Conservation (phyloP, 2,113 vertebrate genomes). For the Triplophysa dalaica region DNA sequence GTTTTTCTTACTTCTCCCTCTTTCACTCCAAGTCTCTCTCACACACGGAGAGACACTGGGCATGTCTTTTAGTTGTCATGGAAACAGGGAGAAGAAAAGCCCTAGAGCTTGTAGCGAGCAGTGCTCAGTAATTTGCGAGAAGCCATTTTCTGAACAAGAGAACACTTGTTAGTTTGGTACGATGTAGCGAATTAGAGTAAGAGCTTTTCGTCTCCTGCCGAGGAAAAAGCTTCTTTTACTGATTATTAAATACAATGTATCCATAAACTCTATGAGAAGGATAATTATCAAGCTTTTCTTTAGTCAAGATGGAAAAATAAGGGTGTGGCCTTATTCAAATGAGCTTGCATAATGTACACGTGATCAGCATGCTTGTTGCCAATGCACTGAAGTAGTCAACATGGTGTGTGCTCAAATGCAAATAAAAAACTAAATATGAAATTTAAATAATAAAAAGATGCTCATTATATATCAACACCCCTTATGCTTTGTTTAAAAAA, state of each 20-base stretch:
- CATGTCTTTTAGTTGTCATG: slow-evolving; percentile 76
- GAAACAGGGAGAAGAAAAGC: slow-evolving; percentile 78
- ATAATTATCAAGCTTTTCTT: not conserved
- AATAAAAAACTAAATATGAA: too few species aligned
- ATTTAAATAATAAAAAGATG: too few species aligned
- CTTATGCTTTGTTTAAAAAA: too few species aligned
- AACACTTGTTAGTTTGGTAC: slow-evolving; percentile 55
- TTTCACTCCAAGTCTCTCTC: not conserved
- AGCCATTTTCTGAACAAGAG: slow-evolving; percentile 72
- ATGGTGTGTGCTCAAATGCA: not conserved
- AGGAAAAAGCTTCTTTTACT: slow-evolving; percentile 3
- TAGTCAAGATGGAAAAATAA: not conserved
- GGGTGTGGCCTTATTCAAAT: slow-evolving; percentile 41
- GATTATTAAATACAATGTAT: slow-evolving; percentile 2
- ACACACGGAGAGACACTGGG: slow-evolving; percentile 60
- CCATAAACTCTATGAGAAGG: not conserved
- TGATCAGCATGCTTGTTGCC: slow-evolving; percentile 1
- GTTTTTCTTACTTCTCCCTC: not conserved
- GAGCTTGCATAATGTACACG: not conserved
- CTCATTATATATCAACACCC: not conserved
- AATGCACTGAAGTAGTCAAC: not conserved
- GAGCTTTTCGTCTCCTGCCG: not conserved
- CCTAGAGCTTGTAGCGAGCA: slow-evolving; percentile 68
- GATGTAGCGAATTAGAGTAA: slow-evolving; percentile 55
- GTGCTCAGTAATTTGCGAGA: slow-evolving; percentile 69